Base-by-base conservation (phyloP, 2,888 invertebrate genomes). In the Protula sp. region DNA sequence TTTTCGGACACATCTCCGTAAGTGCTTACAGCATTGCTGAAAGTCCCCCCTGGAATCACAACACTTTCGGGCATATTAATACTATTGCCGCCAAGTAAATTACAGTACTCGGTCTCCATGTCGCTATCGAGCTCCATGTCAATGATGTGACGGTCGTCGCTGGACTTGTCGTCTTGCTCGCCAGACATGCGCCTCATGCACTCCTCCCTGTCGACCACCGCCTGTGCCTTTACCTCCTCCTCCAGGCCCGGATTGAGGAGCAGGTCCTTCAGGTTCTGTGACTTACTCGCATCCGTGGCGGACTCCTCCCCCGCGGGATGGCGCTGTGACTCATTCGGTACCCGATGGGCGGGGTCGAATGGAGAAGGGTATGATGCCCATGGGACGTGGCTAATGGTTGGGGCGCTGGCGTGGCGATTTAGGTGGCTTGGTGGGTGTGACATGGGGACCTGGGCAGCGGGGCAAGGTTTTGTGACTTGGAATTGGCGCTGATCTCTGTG, bases 201-300 rank as follows among this genome's bases (percentile, higher is more conserved):
- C n/a, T n/a, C 24, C 3, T 26, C 48, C 2, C 56, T 28, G 27
- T 62, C 55, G 3, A 47, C 55, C 2, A 29, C 31, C 2, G 55
- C 47, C 31, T 59, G 51, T 2, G 14, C 9, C 28, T 45, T 55
- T 2, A 48, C 19, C 48, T 60, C 58, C 4, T 57, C 56, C 19
- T 26, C 30, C 28, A 55, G 29, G 45, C 58, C 26, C 9, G 53
- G 29, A 19, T 26, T 57, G n/a, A 60, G 50, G 26, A 63, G 29
- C 48, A 63, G 30, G 30, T 53, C 48, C 30, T 63, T 63, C 22
- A 63, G 55, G 26, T 60, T 54, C 14, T 55, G 55, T 14, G 52
- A 54, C 45, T 45, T 45, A 9, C 53, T 54, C n/a, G 52, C 54
- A 27, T 30, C 50, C 27, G 19, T 19, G n/a, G 24, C 50, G 5